A percentile compares a stretch with the other conserved stretches of the same genome.
phyloP scores from a whole-genome alignment of 1,140 invertebrate species.

The Formica selysi region DNA sequence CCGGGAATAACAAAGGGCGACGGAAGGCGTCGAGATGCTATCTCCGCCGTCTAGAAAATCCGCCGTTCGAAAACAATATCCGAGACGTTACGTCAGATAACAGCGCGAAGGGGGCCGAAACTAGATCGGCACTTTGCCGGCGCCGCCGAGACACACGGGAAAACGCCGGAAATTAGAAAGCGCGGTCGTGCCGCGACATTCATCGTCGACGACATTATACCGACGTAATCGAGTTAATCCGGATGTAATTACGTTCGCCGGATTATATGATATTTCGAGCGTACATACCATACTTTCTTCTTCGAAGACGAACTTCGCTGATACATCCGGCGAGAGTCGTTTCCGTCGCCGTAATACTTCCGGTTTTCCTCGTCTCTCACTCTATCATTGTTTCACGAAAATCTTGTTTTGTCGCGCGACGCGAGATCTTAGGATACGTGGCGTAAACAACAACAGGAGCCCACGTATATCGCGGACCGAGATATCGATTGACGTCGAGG shows the following conservation, averaged over 20 bases:
- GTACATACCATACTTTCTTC: not conserved
- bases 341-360: slow-evolving; percentile 33
- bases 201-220: slow-evolving; percentile 22
- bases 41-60: slow-evolving; percentile 25
- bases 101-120: not conserved
- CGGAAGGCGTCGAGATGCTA: slow-evolving; percentile 35
- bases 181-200: not conserved
- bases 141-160: slow-evolving; percentile 46
- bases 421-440: slow-evolving; percentile 31
- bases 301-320: slow-evolving; percentile 18
- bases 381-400: slow-evolving; percentile 47
- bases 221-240: slow-evolving; percentile 65
- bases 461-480: not conserved
- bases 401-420: slow-evolving; percentile 38
- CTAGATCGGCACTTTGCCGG: slow-evolving; percentile 63
- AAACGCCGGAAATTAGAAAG: slow-evolving; percentile 53
- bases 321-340: not conserved
- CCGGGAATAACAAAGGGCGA: slow-evolving; percentile 8
- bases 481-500: slow-evolving; percentile 24
- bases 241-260: slow-evolving; percentile 60
- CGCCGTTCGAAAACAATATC: slow-evolving; percentile 57
- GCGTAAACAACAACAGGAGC: slow-evolving; percentile 53
- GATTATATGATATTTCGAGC: not conserved
- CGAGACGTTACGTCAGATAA: slow-evolving; percentile 37
- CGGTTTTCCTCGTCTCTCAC: not conserved